Percentiles rank a stretch among this genome's conserved stretches.
Evolutionary conservation across 2,113 vertebrate species (phyloP).

Genomic region (Numida meleagris): DNA sequence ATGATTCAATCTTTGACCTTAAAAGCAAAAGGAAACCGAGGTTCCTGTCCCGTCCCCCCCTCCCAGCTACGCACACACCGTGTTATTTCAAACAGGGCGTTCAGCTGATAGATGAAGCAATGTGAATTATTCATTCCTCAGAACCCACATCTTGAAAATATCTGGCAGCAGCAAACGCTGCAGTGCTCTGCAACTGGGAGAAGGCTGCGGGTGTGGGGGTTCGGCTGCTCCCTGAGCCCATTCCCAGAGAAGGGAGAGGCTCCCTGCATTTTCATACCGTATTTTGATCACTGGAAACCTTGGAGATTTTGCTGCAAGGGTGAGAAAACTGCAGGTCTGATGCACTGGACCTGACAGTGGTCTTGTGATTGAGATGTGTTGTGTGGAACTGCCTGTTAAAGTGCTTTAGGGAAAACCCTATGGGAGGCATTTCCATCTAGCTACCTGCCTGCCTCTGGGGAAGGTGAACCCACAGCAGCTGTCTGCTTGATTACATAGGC

Average conservation of each 20-base stretch:
- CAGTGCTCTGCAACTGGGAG: background rate
- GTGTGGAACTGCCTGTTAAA: background rate
- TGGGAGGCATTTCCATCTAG: background rate
- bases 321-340: background rate
- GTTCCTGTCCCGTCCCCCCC: background rate
- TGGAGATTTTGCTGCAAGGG: background rate
- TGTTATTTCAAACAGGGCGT: background rate
- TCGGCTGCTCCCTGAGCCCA: background rate
- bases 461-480: background rate
- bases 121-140: background rate
- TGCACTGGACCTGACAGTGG: too few relatives aligned
- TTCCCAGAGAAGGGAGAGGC: background rate
- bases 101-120: background rate
- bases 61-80: fast-evolving
- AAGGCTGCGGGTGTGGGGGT: fast-evolving
- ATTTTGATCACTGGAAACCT: background rate
- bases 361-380: fast-evolving
- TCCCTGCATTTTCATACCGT: fast-evolving
- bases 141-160: slow-evolving; percentile 1
- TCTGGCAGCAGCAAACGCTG: background rate
- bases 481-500: too few relatives aligned
- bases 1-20: slow-evolving; percentile 2
- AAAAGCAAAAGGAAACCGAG: slow-evolving; percentile 13
- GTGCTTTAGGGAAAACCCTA: background rate
- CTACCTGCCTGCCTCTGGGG: too few relatives aligned